Conservation (phyloP, 2,113 vertebrate species). For the Physeter macrocephalus region DNA sequence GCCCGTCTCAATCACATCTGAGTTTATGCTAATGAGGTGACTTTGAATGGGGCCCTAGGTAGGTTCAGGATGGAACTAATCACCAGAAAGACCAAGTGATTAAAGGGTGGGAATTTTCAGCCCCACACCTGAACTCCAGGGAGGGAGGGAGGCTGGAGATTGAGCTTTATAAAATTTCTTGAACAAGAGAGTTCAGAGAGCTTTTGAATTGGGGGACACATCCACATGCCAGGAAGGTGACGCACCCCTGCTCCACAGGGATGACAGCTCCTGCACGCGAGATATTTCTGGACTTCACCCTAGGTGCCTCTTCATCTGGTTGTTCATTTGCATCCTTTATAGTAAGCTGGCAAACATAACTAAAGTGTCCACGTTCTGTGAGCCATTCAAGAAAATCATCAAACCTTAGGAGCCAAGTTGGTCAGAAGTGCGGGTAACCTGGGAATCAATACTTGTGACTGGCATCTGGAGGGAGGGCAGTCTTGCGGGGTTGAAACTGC, state of each 20-base stretch:
- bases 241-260: background rate
- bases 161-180: background rate
- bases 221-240: fast-evolving
- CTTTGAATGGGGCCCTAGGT: background rate
- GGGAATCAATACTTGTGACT: background rate
- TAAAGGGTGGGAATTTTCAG: background rate
- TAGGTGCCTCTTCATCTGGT: background rate
- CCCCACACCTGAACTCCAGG: background rate
- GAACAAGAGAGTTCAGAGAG: background rate
- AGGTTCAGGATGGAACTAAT: background rate
- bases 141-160: background rate
- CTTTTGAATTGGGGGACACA: background rate
- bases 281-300: background rate
- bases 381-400: background rate
- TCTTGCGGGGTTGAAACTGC: background rate
- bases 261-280: background rate
- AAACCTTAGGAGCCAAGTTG: background rate
- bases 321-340: background rate
- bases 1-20: background rate
- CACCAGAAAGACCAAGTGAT: background rate
- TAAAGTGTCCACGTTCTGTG: background rate
- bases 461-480: background rate
- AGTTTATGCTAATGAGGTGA: background rate
- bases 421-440: background rate
- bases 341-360: background rate